Evolutionary conservation across 2,797 vertebrate species (phyloP).

Genomic region (Myotis findleyi): DNA sequence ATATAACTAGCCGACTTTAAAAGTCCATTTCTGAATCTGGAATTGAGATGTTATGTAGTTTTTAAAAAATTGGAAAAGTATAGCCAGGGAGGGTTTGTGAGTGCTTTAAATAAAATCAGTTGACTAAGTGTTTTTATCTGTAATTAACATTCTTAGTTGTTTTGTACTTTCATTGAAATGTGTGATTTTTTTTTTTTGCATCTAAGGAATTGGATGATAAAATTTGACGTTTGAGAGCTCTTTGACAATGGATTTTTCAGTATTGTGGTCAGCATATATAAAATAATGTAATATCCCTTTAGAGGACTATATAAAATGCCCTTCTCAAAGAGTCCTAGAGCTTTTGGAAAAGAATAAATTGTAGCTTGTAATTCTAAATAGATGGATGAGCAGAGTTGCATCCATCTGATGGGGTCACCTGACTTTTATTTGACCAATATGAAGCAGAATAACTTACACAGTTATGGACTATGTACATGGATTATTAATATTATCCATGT

Average conservation of each 20-base stretch:
- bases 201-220: background rate
- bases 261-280: background rate
- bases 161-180: slow-evolving; percentile 46
- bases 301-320: background rate
- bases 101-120: slow-evolving; percentile 49
- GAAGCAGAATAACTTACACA: background rate
- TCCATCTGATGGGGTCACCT: background rate
- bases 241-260: slow-evolving; percentile 34
- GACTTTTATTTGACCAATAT: slow-evolving; percentile 33
- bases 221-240: slow-evolving; percentile 22
- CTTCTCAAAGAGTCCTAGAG: background rate
- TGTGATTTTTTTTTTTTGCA: background rate
- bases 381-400: slow-evolving; percentile 14
- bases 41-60: slow-evolving; percentile 21
- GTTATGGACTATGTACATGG: slow-evolving; percentile 15
- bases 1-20: slow-evolving; percentile 38
- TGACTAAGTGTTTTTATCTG: slow-evolving; percentile 49
- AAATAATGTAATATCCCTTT: slow-evolving; percentile 22
- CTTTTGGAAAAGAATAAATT: slow-evolving; percentile 39
- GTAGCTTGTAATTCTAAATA: slow-evolving; percentile 46
- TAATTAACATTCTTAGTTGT: slow-evolving; percentile 12
- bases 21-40: slow-evolving; percentile 23
- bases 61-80: background rate
- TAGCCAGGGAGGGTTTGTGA: background rate
- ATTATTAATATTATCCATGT: slow-evolving; percentile 21